Evolutionary conservation across 2,113 vertebrate genomes (phyloP), one percentile per base, ranked within the genome.

Genomic region (Sphaerodactylus townsendi): DNA sequence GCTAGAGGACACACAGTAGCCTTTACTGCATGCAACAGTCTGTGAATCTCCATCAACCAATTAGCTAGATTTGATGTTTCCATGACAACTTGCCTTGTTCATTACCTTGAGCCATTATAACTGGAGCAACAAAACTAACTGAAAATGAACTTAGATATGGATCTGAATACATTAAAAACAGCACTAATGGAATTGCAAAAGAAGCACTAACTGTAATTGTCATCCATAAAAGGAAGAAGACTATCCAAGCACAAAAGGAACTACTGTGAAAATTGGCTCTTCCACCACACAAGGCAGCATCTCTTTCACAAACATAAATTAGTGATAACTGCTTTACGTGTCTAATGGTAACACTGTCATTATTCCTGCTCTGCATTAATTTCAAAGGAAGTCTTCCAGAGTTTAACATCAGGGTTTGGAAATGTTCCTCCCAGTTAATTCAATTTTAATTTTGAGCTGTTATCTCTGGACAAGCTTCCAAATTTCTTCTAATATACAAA

Each of bases 141-240:
- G 30, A 79, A 66, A 64, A 66, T 44, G 39, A 30, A 23, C 77
- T 83, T 37, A 69, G 66, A 76, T 23, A 2, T 50, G 81, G 64
- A 84, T 85, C 53, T 82, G 50, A 91, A 64, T 64, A 85, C 84
- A 88, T 81, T 46, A 53, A 73, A 89, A 87, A 71, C 73, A 83
- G 82, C 69, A 79, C 19, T 41, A 79, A 87, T 71, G 11, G 77
- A 33, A 82, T 85, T 2, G 82, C 25, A 87, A 92, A 88, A 90
- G 10, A 28, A 33, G 46, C 10, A 85, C 0, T 0, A 13, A 56
- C 56, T 41, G 37, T 41, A 50, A 59, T 37, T 50, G 48, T 17
- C 37, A 10, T 44, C 21, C 41, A 46, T 30, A 19, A 66, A 33
- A 79, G 62, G 17, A 10, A 46, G 2, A 23, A 10, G 53, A 64